Percentiles rank a stretch among this genome's conserved stretches.
phyloP scores from a whole-genome alignment of 2,113 vertebrate species.

The Seriola aureovittata region DNA sequence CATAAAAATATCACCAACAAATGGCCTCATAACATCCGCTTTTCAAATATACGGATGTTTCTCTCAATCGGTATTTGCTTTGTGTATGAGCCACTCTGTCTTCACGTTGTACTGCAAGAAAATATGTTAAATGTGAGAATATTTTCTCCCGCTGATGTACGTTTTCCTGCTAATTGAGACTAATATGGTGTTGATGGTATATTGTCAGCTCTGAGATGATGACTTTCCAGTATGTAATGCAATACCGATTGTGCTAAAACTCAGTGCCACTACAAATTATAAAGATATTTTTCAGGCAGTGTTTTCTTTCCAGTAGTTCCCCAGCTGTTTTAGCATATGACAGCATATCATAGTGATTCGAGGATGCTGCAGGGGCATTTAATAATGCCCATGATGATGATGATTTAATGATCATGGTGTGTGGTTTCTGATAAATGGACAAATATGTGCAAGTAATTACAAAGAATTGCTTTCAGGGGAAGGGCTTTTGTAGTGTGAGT shows the following conservation, averaged over 20 bases:
- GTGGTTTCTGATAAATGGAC: conserved; percentile 48
- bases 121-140: conserved; percentile 26
- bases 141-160: conserved; percentile 38
- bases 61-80: conserved; percentile 15
- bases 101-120: conserved; percentile 11
- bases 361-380: conserved; percentile 40
- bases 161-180: conserved; percentile 56
- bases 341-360: conserved; percentile 39
- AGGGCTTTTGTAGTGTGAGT: conserved; percentile 1
- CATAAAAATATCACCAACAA: conserved; percentile 44
- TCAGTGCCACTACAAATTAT: conserved; percentile 9
- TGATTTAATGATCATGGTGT: conserved; percentile 46
- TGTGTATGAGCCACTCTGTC: conserved; percentile 37
- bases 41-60: conserved; percentile 30
- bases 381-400: conserved; percentile 43
- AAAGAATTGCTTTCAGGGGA: conserved; percentile 8
- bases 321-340: conserved; percentile 61
- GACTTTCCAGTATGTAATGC: conserved; percentile 31
- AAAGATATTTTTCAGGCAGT: conserved; percentile 33
- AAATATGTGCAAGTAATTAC: conserved; percentile 38
- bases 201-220: conserved; percentile 39
- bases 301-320: conserved; percentile 33
- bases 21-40: conserved; percentile 43
- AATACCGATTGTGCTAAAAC: conserved; percentile 40
- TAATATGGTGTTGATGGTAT: conserved; percentile 50